A percentile compares a stretch with the other conserved stretches of the same genome.
Evolutionary conservation across 2,113 vertebrate species (phyloP).

Genomic region (Aleadryas rufinucha): DNA sequence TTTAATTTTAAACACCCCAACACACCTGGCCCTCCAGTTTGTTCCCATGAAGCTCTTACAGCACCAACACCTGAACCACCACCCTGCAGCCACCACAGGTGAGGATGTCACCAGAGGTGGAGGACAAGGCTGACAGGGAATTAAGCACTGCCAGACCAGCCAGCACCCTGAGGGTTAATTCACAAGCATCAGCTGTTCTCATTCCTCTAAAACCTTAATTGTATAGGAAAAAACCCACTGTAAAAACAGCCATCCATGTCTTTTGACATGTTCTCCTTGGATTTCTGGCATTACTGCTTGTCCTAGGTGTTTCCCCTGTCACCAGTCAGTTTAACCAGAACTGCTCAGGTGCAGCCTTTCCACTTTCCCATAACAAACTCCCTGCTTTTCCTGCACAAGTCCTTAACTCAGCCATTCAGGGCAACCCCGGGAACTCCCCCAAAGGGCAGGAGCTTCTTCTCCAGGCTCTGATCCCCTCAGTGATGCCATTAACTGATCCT

Average conservation of each 20-base stretch:
- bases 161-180: background rate
- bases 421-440: slow-evolving; percentile 2
- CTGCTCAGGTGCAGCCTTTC: background rate
- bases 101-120: background rate
- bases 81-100: background rate
- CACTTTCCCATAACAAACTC: background rate
- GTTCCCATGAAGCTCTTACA: background rate
- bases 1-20: background rate
- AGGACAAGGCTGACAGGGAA: background rate
- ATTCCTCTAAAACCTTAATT: background rate
- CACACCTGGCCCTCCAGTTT: background rate
- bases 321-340: background rate
- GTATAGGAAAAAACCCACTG: background rate
- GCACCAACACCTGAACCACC: background rate
- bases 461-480: slow-evolving; percentile 32
- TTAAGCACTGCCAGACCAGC: fast-evolving
- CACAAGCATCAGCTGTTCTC: background rate
- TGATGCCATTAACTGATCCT: slow-evolving; percentile 48
- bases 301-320: background rate
- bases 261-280: fast-evolving
- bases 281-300: background rate
- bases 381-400: background rate
- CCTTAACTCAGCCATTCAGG: slow-evolving; percentile 9
- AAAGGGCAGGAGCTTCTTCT: slow-evolving; percentile 54
- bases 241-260: background rate